Evolutionary conservation across 2,113 vertebrate genomes (phyloP).

Genomic region (Propithecus coquereli): DNA sequence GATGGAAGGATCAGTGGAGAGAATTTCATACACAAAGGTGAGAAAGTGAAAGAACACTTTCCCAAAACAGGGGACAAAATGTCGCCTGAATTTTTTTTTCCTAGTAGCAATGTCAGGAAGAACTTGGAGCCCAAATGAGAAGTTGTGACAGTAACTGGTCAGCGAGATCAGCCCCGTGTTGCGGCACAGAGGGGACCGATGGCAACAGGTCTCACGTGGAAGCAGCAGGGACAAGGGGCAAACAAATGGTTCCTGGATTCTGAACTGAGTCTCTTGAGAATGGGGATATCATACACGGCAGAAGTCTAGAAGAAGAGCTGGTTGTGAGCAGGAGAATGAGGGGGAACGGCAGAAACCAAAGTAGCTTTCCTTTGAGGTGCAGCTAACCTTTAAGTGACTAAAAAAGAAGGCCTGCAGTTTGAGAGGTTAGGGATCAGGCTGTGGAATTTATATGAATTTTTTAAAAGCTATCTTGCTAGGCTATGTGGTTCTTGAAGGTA

Average conservation of each 20-base stretch:
- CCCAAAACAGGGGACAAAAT: neutral
- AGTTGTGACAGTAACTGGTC: neutral
- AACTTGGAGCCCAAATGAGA: neutral
- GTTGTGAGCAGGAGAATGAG: neutral
- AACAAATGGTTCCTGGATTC: neutral
- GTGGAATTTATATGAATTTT: neutral
- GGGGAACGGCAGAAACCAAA: neutral
- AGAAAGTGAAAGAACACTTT: neutral
- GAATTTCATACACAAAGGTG: neutral
- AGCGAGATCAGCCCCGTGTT: neutral
- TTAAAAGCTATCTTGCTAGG: neutral
- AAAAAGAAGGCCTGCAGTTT: neutral
- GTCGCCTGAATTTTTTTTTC: neutral
- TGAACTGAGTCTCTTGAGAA: neutral
- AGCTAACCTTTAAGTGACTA: neutral
- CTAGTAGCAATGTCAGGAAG: neutral
- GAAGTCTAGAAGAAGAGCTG: neutral
- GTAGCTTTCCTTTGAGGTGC: neutral
- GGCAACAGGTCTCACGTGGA: accelerated
- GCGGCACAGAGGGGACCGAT: neutral
- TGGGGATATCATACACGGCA: neutral
- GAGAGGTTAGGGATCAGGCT: neutral
- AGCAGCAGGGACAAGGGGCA: neutral
- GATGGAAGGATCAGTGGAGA: neutral
- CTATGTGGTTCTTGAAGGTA: neutral